Evolutionary conservation across 2,113 vertebrate genomes (phyloP), one percentile per base, ranked within the genome.

Genomic region (Anseranas semipalmata): DNA sequence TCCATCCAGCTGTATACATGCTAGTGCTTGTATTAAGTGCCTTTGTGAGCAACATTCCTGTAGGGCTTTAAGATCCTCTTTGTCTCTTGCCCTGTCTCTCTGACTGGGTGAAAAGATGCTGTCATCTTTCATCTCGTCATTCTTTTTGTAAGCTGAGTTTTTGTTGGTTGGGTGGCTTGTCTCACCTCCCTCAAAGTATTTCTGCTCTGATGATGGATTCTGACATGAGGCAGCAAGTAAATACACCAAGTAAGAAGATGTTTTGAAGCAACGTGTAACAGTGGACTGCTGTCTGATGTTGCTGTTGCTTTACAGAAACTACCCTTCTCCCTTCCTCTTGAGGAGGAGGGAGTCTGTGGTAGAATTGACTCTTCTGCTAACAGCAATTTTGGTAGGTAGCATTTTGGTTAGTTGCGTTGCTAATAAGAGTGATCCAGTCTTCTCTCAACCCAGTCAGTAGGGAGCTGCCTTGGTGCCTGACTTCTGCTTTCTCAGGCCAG

Each of bases 1-100:
- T 72, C 59, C 58, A 90, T 88, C 30, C 4, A 78, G 90, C 89
- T 90, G 45, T 90, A 66, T 74, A 82, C 30, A 9, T 87, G 91
- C 50, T 53, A 50, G 37, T 66, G 35, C 95, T 96, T 97, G 39
- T 87, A 50, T 84, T 87, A 97, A 97, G 97, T 97, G 95, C 96
- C 96, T 97, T 95, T 89, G 90, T 96, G 90, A 96, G 85, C 81
- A 85, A n/a, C 10, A 0, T 90, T 94, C 65, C 62, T 73, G 33
- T 87, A 85, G 75, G 82, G 67, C 46, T 87, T 83, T 85, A 81
- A 89, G 52, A 75, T 81, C 16, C 56, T 16, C 87, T 90, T 90
- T 7, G 8, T 12, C 7, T 71, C 43, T n/a, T 81, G 30, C 55
- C 14, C 12, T 10, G 2, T 77, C 59, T 82, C 56, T 84, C 46